phyloP scores from a whole-genome alignment of 2,888 invertebrate species.

The Agriotes lineatus region DNA sequence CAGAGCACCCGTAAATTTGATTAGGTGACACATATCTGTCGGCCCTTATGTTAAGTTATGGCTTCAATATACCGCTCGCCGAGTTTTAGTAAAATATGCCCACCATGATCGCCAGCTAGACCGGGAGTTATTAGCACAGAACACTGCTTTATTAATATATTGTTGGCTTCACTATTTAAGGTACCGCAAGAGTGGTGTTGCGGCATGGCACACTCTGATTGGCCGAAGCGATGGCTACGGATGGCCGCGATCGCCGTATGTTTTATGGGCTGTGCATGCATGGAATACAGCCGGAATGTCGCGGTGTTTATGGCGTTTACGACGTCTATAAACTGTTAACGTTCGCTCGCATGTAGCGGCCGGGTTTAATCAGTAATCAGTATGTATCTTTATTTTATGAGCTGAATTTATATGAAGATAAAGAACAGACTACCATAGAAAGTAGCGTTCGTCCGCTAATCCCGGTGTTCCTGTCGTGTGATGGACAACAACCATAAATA shows the following conservation, averaged over 20 bases:
- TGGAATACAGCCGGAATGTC: slow-evolving; percentile 58
- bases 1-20: slow-evolving; percentile 63
- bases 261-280: slow-evolving; percentile 53
- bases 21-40: slow-evolving; percentile 64
- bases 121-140: slow-evolving; percentile 39
- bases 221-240: slow-evolving; percentile 44
- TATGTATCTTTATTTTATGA: slow-evolving; percentile 64
- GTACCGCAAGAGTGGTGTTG: slow-evolving; percentile 51
- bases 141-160: slow-evolving; percentile 48
- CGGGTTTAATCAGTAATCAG: slow-evolving; percentile 64
- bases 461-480: slow-evolving; percentile 46
- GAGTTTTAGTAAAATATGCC: slow-evolving; percentile 38
- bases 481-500: slow-evolving; percentile 57
- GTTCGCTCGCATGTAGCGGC: slow-evolving; percentile 61
- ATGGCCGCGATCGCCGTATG: slow-evolving; percentile 49
- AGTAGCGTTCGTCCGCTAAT: slow-evolving; percentile 51
- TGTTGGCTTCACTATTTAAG: slow-evolving; percentile 49
- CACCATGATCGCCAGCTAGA: slow-evolving; percentile 30
- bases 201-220: slow-evolving; percentile 45
- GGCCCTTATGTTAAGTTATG: slow-evolving; percentile 62
- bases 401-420: slow-evolving; percentile 61
- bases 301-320: slow-evolving; percentile 64
- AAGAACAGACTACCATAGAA: slow-evolving; percentile 58
- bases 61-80: slow-evolving; percentile 55
- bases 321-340: slow-evolving; percentile 62